Conservation (phyloP, 2,888 invertebrate species). For the Aquatica leii region DNA sequence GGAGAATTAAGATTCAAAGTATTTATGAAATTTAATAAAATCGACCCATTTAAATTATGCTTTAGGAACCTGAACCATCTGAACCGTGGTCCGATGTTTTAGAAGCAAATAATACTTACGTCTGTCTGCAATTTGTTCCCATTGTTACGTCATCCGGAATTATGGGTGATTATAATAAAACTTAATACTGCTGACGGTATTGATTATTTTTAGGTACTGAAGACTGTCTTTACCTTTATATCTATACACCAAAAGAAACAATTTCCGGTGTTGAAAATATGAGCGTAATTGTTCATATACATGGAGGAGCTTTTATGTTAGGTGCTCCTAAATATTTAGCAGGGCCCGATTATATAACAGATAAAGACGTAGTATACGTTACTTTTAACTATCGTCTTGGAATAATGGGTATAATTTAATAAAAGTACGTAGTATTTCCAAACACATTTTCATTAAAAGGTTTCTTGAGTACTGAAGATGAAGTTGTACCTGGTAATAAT, state of each 20-base stretch:
- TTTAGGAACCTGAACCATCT: conserved; percentile 45
- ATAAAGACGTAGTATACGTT: conserved; percentile 55
- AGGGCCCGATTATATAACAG: conserved; percentile 58
- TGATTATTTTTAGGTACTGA: conserved; percentile 70
- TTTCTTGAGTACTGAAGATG: conserved; percentile 56
- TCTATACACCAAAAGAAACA: conserved; percentile 66
- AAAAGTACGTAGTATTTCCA: background rate
- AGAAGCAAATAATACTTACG: conserved; percentile 47
- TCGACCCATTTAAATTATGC: too few species aligned
- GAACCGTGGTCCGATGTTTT: conserved; percentile 48
- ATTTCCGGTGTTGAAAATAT: conserved; percentile 55
- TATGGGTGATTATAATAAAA: conserved; percentile 14
- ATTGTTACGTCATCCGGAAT: conserved; percentile 36
- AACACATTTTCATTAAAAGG: conserved; percentile 44
- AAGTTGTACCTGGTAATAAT: conserved; percentile 55
- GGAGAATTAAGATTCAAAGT: conserved; percentile 66
- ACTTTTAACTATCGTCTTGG: conserved; percentile 54
- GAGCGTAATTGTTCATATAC: conserved; percentile 61
- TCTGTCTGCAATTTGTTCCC: conserved; percentile 45
- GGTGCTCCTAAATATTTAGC: conserved; percentile 59
- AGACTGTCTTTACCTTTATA: conserved; percentile 72
- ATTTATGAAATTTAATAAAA: too few species aligned
- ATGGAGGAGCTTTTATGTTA: conserved; percentile 62
- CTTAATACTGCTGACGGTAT: too few species aligned
- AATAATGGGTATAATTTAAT: conserved; percentile 47